These are phyloP conservation scores for Indicator maculatus DNA, from an alignment of 2,113 vertebrate species.

Conservation along the genomic window DNA sequence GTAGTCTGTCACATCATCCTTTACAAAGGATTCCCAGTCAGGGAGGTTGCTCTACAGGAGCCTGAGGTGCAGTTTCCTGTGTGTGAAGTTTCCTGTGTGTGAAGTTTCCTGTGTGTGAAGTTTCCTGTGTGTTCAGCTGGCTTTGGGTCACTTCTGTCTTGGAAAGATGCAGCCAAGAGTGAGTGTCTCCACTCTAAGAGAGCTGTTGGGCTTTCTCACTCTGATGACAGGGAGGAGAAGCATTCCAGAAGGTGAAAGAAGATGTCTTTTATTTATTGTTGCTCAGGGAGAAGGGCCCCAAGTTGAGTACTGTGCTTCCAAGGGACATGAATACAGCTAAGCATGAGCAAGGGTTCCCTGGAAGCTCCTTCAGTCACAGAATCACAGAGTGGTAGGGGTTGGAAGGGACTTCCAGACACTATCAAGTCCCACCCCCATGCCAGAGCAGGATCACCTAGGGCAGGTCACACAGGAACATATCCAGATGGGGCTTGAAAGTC, in stretches of 20 bases:
- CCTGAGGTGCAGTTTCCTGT: not conserved
- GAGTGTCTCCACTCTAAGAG: not conserved
- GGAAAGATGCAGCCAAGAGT: not conserved
- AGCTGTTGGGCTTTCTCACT: not conserved
- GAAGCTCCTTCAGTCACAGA: not conserved
- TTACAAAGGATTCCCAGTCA: not conserved
- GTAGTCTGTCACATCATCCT: not conserved
- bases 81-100: too few species aligned
- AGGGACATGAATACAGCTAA: not conserved
- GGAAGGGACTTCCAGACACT: too few species aligned
- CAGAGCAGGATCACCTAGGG: too few species aligned
- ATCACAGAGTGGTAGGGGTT: too few species aligned
- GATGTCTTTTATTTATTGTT: not conserved
- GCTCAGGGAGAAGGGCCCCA: not conserved
- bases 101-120: not conserved
- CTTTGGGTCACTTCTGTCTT: not conserved
- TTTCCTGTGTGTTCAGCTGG: not conserved
- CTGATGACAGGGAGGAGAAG: not conserved
- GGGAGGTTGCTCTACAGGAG: not conserved
- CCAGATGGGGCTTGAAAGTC: too few species aligned
- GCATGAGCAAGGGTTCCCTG: not conserved
- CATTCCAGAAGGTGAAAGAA: not conserved
- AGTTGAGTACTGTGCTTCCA: not conserved
- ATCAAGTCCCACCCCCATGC: too few species aligned
- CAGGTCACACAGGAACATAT: too few species aligned